Evolutionary conservation across 2,797 vertebrate species (phyloP), one percentile per base, ranked within the genome.

Genomic region (Anomalospiza imberbis): DNA sequence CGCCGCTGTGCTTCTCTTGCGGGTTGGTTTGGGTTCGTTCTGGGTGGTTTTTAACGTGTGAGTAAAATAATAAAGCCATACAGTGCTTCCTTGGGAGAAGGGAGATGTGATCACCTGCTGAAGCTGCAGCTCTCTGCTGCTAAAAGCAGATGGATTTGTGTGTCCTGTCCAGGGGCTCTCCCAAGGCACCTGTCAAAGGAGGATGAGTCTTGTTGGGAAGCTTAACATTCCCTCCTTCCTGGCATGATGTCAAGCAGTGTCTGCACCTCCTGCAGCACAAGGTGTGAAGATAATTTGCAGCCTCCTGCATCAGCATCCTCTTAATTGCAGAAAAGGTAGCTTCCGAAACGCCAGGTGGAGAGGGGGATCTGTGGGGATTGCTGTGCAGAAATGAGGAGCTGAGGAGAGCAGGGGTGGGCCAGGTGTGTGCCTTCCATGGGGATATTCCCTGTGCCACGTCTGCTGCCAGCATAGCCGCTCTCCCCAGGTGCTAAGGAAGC

Each of bases 371-470:
- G 42, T 70, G 84, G 91, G 88, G 68, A 89, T 89, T 95, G 71
- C 90, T 71, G 73, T 17, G 14, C 21, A 65, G 82, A 94, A 92
- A 75, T 80, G 47, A 76, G 77, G 76, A 96, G 48, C 50, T 38
- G 68, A 58, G 67, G 58, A 85, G 93, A 47, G 54, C 14, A 25
- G n/a, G 10, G 32, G 40, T 4, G 63, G 83, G 91, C 72, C 94
- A 95, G 88, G 95, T 94, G 89, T 88, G 94, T 96, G 81, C 89
- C 84, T 96, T 96, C 73, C 60, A 18, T 32, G 73, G 78, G 92
- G 88, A 44, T 96, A 60, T 94, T 94, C 90, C 75, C 84, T 72
- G 67, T 91, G 95, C 91, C 94, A 92, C 89, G 74, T 48, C 87
- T 96, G 96, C 88, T 96, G 93, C 97, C 95, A 88, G 88, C 61